phyloP scores from a whole-genome alignment of 2,888 invertebrate species.

The Protonemura montana region DNA sequence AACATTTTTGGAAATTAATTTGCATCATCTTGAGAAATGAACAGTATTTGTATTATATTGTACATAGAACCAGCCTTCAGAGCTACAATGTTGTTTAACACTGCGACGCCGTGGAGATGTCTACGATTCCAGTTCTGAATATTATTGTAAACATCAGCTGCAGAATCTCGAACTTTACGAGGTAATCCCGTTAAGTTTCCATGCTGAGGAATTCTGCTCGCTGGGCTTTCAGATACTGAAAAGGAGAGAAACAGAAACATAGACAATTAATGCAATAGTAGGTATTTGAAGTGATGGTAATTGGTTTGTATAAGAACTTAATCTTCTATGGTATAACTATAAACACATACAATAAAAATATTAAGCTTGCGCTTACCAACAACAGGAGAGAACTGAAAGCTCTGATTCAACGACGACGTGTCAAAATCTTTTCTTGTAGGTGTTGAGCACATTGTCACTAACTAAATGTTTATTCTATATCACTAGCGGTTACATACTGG shows the following conservation, averaged over 20 bases:
- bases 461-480: no score
- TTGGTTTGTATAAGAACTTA: no score
- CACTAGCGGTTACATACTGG: no score
- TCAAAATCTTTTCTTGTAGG: conserved; percentile 17
- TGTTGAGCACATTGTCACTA: conserved; percentile 22
- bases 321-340: no score
- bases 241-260: conserved; percentile 47
- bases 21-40: neutral
- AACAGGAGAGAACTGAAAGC: conserved; percentile 36
- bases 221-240: conserved; percentile 59
- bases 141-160: conserved; percentile 63
- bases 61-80: conserved; percentile 44
- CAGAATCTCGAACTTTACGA: conserved; percentile 64
- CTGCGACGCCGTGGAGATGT: conserved; percentile 59
- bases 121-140: conserved; percentile 64
- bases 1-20: neutral
- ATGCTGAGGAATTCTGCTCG: conserved; percentile 54
- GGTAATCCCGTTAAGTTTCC: conserved; percentile 66
- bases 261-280: no score
- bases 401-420: neutral
- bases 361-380: neutral
- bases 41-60: neutral
- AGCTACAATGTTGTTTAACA: conserved; percentile 46
- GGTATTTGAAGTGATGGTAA: neutral
- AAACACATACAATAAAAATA: neutral